Evolutionary conservation across 2,888 invertebrate species (phyloP).

Genomic region (Rosalia funebris): DNA sequence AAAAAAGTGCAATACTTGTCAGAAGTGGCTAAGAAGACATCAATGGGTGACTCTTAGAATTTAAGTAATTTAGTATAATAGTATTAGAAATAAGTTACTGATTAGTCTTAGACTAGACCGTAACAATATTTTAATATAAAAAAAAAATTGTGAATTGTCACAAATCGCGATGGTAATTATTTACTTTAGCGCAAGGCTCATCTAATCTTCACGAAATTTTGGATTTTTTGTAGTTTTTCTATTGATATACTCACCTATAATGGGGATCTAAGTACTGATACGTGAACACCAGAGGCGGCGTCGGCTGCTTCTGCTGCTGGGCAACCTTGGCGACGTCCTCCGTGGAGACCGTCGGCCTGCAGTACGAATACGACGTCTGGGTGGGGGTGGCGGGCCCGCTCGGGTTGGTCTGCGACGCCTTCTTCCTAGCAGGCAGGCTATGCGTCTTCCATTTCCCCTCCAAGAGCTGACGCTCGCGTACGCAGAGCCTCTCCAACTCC

Average conservation of each 20-base stretch:
- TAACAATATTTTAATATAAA: no score
- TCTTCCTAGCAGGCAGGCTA: conserved; percentile 86
- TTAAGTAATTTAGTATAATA: no score
- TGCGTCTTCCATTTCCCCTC: conserved; percentile 92
- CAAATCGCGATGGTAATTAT: no score
- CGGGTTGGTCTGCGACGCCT: conserved; percentile 70
- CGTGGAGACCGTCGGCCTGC: conserved; percentile 79
- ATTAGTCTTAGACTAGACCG: no score
- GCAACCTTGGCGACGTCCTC: conserved; percentile 76
- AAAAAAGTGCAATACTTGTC: no score
- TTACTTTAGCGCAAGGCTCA: no score
- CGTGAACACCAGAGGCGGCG: conserved; percentile 61
- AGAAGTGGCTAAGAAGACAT: no score
- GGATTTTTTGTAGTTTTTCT: no score
- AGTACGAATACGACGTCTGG: conserved; percentile 68
- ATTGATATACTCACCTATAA: conserved; percentile 68
- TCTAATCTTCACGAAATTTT: no score
- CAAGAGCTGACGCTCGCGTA: conserved; percentile 83
- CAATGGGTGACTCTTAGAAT: no score
- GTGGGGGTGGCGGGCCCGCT: conserved; percentile 67
- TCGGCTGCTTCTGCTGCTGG: conserved; percentile 52
- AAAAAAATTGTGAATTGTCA: no score
- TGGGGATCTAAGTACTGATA: conserved; percentile 75
- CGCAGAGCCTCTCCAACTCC: conserved; percentile 83
- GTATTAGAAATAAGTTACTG: no score